A percentile compares a stretch with the other conserved stretches of the same genome.
phyloP scores from a whole-genome alignment of 92 coral and sea anemone species.

The Palythoa heliodiscus region DNA sequence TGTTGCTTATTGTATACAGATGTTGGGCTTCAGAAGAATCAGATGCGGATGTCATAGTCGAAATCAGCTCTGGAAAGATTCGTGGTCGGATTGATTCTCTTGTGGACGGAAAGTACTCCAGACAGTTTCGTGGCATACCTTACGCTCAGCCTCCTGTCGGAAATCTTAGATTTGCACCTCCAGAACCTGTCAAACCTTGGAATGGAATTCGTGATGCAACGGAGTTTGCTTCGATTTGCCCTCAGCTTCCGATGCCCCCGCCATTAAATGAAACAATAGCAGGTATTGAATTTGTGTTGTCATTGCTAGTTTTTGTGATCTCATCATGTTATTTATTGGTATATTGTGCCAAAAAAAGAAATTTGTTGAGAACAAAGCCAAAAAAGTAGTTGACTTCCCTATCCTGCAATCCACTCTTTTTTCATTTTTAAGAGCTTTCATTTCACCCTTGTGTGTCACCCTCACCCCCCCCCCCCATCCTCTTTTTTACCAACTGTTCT shows the following conservation, averaged over 20 bases:
- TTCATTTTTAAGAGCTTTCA: too few species aligned
- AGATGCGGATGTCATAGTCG: background rate
- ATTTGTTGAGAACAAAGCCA: too few species aligned
- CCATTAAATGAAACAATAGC: slow-evolving; percentile 3
- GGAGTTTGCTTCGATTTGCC: background rate
- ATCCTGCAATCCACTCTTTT: too few species aligned
- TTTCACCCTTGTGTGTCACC: too few species aligned
- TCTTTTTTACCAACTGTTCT: too few species aligned
- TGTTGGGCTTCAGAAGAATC: background rate
- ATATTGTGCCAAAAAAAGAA: too few species aligned
- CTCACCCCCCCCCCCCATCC: too few species aligned
- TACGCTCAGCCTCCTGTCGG: slow-evolving; percentile 4
- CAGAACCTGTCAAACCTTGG: slow-evolving; percentile 2
- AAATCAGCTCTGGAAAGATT: background rate
- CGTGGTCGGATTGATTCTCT: slow-evolving; percentile 6
- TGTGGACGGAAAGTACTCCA: background rate
- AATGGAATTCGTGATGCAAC: slow-evolving; percentile 15
- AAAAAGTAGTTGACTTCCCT: too few species aligned
- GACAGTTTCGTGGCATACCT: slow-evolving; percentile 13
- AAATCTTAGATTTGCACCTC: slow-evolving; percentile 18
- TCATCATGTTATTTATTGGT: too few species aligned
- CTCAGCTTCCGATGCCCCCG: slow-evolving; percentile 2
- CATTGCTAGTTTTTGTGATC: background rate
- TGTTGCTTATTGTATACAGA: background rate
- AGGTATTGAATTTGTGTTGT: background rate